Conservation (phyloP, 2,797 vertebrate genomes). For the Clarias platycephalus region DNA sequence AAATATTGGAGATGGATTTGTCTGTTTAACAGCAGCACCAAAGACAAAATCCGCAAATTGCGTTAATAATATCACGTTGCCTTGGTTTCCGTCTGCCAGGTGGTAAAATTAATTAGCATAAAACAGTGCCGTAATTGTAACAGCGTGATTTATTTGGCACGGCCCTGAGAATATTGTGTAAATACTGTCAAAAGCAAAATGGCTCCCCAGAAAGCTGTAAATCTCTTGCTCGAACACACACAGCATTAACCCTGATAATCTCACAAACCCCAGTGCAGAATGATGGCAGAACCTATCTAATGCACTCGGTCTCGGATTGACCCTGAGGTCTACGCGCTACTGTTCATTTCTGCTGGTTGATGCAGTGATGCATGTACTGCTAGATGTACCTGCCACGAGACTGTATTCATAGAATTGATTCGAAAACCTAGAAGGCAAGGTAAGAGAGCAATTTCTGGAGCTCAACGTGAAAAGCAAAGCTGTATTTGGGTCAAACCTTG, state of each 20-base stretch:
- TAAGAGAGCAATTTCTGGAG: slow-evolving; percentile 36
- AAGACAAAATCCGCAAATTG: slow-evolving; percentile 5
- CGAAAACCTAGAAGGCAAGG: slow-evolving; percentile 52
- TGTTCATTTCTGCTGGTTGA: slow-evolving; percentile 68
- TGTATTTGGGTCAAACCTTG: not conserved
- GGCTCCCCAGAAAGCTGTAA: slow-evolving; percentile 45
- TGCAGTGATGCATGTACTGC: slow-evolving; percentile 62
- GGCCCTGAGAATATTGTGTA: slow-evolving; percentile 34
- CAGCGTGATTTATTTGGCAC: slow-evolving; percentile 34
- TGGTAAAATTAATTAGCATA: slow-evolving; percentile 45
- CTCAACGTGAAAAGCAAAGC: slow-evolving; percentile 27
- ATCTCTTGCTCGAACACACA: slow-evolving; percentile 35
- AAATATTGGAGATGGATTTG: slow-evolving; percentile 44
- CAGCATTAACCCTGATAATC: slow-evolving; percentile 47
- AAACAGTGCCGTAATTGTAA: slow-evolving; percentile 25
- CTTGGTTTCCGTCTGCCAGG: slow-evolving; percentile 35
- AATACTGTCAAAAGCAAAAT: slow-evolving; percentile 47
- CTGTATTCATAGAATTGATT: slow-evolving; percentile 52
- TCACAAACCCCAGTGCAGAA: slow-evolving; percentile 41
- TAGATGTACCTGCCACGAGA: slow-evolving; percentile 40
- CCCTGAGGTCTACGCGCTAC: slow-evolving; percentile 55
- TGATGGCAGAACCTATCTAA: slow-evolving; percentile 61
- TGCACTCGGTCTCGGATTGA: slow-evolving; percentile 62
- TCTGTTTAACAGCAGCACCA: not conserved
- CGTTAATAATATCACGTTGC: slow-evolving; percentile 34